Evolutionary conservation across 2,113 vertebrate genomes (phyloP), one percentile per base, ranked within the genome.

Genomic region (Toxotes jaculatrix): DNA sequence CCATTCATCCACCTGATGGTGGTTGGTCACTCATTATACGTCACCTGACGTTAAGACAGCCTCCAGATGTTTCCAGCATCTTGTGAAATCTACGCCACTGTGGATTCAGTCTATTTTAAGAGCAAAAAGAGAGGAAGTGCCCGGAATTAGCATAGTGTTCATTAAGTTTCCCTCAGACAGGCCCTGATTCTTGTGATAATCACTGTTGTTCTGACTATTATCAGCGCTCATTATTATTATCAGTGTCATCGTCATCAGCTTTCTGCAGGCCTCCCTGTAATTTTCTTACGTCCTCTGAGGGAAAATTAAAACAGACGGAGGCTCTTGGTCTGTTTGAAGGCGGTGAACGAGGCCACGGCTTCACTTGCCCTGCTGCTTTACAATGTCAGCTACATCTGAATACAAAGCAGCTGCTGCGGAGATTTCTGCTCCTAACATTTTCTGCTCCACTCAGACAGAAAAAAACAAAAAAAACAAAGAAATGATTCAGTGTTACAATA

Each of bases 381-480:
- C 42, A 59, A 36, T 40, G 69, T 71, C 79, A 45, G 53, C 69
- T 42, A 12, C 63, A 64, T 55, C 23, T 79, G 89, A 83, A 91
- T 91, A 83, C 80, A 83, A 85, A 91, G 60, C 84, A 88, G 89
- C 68, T 60, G 60, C 71, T 56, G 73, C 36, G 74, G 79, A 47
- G 61, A 81, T 51, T 78, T 78, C 63, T 55, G 21, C 63, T 79
- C 27, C 51, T 7, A 5, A 76, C 71, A 49, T 67, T 74, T 79
- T 72, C 61, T 79, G 51, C 45, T 82, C 40, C 36, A 32, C 38
- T 69, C 74, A 67, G 36, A 67, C 21, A 36, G 45, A 57, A 55
- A 65, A 51, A 70, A 70, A n/a, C n/a, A n/a, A n/a, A n/a, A n/a
- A n/a, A n/a, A n/a, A 40, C 9, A 23, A 13, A 60, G 31, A 21